These are phyloP conservation scores for Myotis pilosus DNA, from an alignment of 2,797 vertebrate species.

Conservation along the genomic window DNA sequence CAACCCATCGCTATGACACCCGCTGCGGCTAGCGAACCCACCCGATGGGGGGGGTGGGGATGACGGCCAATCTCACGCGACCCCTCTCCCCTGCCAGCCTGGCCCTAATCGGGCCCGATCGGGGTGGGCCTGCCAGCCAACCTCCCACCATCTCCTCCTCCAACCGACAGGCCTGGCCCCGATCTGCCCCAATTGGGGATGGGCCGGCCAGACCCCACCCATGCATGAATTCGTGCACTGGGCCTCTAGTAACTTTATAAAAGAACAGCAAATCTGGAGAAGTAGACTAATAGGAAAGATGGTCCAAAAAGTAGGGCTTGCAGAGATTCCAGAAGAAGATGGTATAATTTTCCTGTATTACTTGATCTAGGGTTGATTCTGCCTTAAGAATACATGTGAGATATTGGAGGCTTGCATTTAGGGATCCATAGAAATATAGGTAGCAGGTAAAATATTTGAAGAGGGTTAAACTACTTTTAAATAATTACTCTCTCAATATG, in stretches of 20 bases:
- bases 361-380: neutral
- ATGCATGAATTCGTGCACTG: too few species aligned
- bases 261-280: neutral
- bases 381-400: conserved; percentile 3
- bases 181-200: fast-evolving
- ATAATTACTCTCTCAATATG: neutral
- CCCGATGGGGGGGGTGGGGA: too few species aligned
- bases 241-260: neutral
- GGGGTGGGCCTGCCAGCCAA: too few species aligned
- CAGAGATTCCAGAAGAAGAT: neutral
- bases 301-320: neutral
- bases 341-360: neutral
- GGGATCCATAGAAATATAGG: neutral
- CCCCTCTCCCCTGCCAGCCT: too few species aligned
- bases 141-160: too few species aligned
- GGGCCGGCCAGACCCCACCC: too few species aligned
- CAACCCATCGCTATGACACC: too few species aligned
- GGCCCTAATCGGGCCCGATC: too few species aligned
- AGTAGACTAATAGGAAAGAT: neutral
- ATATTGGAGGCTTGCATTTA: neutral
- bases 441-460: neutral
- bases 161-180: fast-evolving
- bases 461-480: neutral
- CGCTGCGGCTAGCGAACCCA: too few species aligned
- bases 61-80: too few species aligned